These are phyloP conservation scores for Octopus sinensis DNA, from an alignment of 1,140 invertebrate species.

Conservation along the genomic window DNA sequence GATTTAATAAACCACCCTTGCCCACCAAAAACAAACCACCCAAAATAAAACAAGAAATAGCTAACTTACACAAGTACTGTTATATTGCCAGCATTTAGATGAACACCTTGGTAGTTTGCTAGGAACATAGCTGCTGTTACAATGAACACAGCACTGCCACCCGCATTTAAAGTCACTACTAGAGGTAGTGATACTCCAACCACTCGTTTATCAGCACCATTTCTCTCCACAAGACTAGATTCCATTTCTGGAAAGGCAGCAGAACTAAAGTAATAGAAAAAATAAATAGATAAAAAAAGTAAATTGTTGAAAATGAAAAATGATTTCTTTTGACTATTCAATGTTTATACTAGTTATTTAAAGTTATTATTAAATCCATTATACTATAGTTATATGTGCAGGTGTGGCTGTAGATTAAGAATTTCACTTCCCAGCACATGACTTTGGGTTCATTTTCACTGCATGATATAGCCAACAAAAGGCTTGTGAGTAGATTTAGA, in stretches of 20 bases:
- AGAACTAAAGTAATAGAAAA: constrained; percentile 32
- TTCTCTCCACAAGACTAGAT: constrained; percentile 35
- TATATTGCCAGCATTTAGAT: constrained; percentile 63
- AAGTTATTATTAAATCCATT: too few species aligned
- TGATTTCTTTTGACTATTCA: background rate
- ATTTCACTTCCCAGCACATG: too few species aligned
- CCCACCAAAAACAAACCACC: too few species aligned
- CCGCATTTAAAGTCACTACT: constrained; percentile 90
- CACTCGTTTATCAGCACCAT: constrained; percentile 40
- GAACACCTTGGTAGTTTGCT: constrained; percentile 84
- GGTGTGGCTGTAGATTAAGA: too few species aligned
- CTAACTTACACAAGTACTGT: constrained; percentile 64
- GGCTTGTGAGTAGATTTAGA: too few species aligned
- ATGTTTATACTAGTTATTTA: too few species aligned
- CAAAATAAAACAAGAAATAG: too few species aligned
- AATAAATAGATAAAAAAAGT: background rate
- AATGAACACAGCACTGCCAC: constrained; percentile 89
- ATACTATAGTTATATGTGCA: too few species aligned
- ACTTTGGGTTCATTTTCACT: too few species aligned
- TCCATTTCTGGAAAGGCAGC: constrained; percentile 51
- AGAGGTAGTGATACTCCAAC: constrained; percentile 81
- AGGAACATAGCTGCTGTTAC: constrained; percentile 86
- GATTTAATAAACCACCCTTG: too few species aligned
- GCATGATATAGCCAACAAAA: too few species aligned
- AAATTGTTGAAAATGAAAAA: background rate